phyloP scores from a whole-genome alignment of 2,888 invertebrate genomes.

The Lamproptera curius region DNA sequence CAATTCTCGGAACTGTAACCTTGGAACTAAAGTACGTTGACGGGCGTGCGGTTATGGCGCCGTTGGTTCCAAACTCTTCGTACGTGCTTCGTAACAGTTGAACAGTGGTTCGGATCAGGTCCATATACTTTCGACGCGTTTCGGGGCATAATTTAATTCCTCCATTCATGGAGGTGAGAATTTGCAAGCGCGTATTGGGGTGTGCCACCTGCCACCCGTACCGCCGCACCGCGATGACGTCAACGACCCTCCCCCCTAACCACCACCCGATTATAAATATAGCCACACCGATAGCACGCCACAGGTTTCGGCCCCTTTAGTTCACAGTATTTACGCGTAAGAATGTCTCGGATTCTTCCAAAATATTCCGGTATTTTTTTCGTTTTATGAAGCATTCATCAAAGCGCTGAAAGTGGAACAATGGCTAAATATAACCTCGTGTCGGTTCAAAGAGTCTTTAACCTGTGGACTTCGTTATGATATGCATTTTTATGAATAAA shows the following conservation, averaged over 20 bases:
- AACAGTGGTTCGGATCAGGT: conserved; percentile 51
- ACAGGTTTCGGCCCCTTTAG: conserved; percentile 62
- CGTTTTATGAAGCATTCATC: too few species aligned
- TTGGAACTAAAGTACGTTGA: neutral
- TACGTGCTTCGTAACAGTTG: conserved; percentile 26
- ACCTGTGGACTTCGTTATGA: neutral
- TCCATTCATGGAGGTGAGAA: conserved; percentile 75
- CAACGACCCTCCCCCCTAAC: conserved; percentile 63
- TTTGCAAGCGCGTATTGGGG: conserved; percentile 73
- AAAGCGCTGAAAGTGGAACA: too few species aligned
- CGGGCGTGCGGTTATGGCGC: neutral
- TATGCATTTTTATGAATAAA: too few species aligned
- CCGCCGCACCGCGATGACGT: conserved; percentile 59
- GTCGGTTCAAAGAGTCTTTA: neutral
- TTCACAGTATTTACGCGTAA: conserved; percentile 24
- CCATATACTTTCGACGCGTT: conserved; percentile 49
- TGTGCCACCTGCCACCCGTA: conserved; percentile 34
- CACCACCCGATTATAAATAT: conserved; percentile 72
- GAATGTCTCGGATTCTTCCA: conserved; percentile 6
- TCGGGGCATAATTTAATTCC: conserved; percentile 63
- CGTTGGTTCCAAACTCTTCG: neutral
- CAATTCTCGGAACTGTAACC: neutral
- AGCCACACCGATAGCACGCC: conserved; percentile 65
- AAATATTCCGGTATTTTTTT: conserved; percentile 18
- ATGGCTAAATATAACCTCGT: too few species aligned